Percentiles rank a stretch among this genome's conserved stretches.
Evolutionary conservation across 2,888 invertebrate genomes (phyloP).

Genomic region (Tryphoninae sp.): DNA sequence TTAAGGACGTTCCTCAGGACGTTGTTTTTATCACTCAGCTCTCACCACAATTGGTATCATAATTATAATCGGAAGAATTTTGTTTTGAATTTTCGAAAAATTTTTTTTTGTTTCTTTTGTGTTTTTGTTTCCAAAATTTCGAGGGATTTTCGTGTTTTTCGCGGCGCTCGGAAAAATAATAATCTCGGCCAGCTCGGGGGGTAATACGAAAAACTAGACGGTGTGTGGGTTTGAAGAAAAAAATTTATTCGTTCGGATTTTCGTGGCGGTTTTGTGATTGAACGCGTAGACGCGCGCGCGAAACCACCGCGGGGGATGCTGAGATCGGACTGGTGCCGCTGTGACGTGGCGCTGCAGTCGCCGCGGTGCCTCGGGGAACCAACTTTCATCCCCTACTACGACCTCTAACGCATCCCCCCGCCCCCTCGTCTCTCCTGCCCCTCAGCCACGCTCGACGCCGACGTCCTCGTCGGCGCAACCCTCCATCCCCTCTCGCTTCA

Average conservation of each 20-base stretch:
- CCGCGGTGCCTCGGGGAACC: conserved; percentile 73
- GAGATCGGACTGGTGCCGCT: conserved; percentile 79
- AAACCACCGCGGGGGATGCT: conserved; percentile 79
- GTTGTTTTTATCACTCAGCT: background rate
- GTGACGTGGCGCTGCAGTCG: conserved; percentile 78
- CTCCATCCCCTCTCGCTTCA: conserved; percentile 54
- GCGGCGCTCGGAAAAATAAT: too few relatives aligned
- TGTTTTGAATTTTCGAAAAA: background rate
- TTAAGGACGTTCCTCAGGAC: background rate
- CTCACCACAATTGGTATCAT: background rate
- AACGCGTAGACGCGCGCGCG: conserved; percentile 73
- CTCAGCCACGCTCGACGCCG: conserved; percentile 58
- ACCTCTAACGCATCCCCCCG: conserved; percentile 64
- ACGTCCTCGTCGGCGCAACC: conserved; percentile 57
- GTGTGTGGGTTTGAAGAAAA: background rate
- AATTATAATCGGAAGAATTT: background rate
- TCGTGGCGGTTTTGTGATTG: conserved; percentile 36
- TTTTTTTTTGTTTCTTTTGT: conserved; percentile 17
- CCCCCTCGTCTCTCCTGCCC: conserved; percentile 34
- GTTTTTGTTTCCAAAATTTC: background rate
- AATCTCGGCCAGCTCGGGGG: too few relatives aligned
- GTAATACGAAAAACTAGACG: too few relatives aligned
- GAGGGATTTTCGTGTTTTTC: too few relatives aligned
- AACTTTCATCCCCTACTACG: conserved; percentile 53
- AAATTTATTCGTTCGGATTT: conserved; percentile 11